Conservation (phyloP, 2,797 vertebrate species). For the Masticophis lateralis region DNA sequence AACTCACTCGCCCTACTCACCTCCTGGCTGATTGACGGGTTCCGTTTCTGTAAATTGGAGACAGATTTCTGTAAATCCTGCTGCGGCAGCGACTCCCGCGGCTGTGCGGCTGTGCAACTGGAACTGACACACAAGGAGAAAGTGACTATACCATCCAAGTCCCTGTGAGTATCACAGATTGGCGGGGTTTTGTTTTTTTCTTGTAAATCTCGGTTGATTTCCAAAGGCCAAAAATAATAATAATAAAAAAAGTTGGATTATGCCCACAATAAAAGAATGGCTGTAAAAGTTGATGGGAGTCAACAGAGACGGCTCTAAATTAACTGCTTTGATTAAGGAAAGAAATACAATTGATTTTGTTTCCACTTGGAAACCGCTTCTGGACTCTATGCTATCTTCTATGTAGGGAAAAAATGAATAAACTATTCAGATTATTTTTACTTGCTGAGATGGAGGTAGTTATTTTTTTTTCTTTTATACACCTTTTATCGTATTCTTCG, state of each 20-base stretch:
- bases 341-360: not conserved
- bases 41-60: conserved; percentile 99
- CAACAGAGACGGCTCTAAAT: not conserved
- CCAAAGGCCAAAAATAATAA: no score
- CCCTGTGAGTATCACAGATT: not conserved
- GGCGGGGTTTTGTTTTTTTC: not conserved
- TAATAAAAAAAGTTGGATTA: not conserved
- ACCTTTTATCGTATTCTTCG: not conserved
- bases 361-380: not conserved
- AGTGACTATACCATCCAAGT: rapidly evolving
- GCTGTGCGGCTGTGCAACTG: conserved; percentile 92
- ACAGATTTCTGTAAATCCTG: conserved; percentile 99
- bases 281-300: not conserved
- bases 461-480: not conserved
- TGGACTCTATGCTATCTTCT: not conserved
- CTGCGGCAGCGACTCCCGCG: conserved; percentile 96
- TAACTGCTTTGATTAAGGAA: not conserved
- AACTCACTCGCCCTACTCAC: conserved; percentile 64
- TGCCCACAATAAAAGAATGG: not conserved
- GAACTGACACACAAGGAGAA: conserved; percentile 78
- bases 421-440: not conserved
- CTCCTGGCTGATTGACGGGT: conserved; percentile 89
- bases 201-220: not conserved
- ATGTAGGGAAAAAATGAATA: not conserved
- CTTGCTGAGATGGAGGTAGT: not conserved